phyloP scores from a whole-genome alignment of 2,888 invertebrate species.

The Hydrotaea diabolus region DNA sequence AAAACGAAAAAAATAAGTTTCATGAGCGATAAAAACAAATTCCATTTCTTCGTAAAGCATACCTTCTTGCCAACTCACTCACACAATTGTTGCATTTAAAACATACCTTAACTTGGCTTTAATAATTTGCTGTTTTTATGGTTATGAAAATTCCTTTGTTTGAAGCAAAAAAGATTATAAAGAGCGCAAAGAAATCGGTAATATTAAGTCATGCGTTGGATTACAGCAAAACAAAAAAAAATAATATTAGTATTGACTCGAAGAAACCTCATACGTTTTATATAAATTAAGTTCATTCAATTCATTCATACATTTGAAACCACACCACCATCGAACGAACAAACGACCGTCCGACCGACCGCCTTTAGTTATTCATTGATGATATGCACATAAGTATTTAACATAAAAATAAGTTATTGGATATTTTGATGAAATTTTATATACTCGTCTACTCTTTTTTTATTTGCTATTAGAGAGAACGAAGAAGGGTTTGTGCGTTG shows the following conservation, averaged over 20 bases:
- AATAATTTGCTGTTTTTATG: not conserved
- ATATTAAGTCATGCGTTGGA: conserved; percentile 64
- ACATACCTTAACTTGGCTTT: not conserved
- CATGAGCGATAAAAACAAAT: not conserved
- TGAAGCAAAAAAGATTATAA: conserved; percentile 34
- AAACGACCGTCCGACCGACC: too few species aligned
- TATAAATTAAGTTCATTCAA: conserved; percentile 44
- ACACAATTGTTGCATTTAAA: conserved; percentile 42
- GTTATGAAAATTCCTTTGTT: not conserved
- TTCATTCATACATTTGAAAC: not conserved
- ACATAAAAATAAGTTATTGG: not conserved
- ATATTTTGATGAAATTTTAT: not conserved
- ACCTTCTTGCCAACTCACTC: not conserved
- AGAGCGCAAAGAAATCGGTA: conserved; percentile 21
- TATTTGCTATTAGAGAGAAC: not conserved
- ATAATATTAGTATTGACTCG: not conserved
- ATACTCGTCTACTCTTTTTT: not conserved
- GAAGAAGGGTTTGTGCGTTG: not conserved
- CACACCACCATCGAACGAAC: too few species aligned
- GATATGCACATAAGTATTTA: too few species aligned
- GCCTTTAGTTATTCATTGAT: not conserved
- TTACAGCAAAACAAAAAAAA: conserved; percentile 27
- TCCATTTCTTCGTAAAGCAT: conserved; percentile 4
- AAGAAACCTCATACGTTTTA: conserved; percentile 21
- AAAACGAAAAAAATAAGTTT: not conserved